Base-by-base conservation (phyloP, 2,797 vertebrate species). In the Sebastes ruberrimus region DNA sequence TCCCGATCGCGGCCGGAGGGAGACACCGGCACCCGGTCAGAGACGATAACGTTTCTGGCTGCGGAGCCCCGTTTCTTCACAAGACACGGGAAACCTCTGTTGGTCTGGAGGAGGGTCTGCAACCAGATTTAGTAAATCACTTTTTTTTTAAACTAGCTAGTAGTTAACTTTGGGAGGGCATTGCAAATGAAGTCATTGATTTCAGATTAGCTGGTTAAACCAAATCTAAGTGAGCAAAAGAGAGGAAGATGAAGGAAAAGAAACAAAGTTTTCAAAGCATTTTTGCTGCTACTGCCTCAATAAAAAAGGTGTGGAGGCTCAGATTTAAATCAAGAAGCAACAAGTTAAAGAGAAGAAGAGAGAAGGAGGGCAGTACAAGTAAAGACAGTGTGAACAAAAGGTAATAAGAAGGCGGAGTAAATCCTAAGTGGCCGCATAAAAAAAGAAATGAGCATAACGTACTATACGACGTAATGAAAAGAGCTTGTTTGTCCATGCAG, bases 401-500 rank as follows among this genome's bases (percentile, higher is more conserved):
- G 2, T 8, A 27, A 18, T 4, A 20, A 63, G 1, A 57, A 10
- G 27, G 23, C 3, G 25, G 33, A 76, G 5, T 7, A 7, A 27
- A 55, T 27, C 0, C 2, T 13, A n/a, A 10, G 25, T 27, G 33
- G 6, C 38, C 10, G 6, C 14, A 27, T 25, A 1, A 57, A 20
- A 53, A 27, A 56, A 61, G 14, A 60, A 71, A 18, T n/a, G 28
- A 68, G 42, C 2, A 38, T 53, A 53, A 74, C 59, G 35, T 46
- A 68, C 35, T 38, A 76, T 65, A 20, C 0, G 2, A 67, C 59
- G 56, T 20, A 80, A 78, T 81, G 57, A 71, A 78, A 83, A 71
- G 23, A 71, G 7, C 28, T 55, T 78, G 33, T 80, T 86, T 78
- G 74, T 81, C 38, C 18, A 67, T 49, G 18, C 61, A 65, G 53